A percentile compares a stretch with the other conserved stretches of the same genome.
Evolutionary conservation across 2,888 invertebrate species (phyloP).

Genomic region (Neoascia interrupta): DNA sequence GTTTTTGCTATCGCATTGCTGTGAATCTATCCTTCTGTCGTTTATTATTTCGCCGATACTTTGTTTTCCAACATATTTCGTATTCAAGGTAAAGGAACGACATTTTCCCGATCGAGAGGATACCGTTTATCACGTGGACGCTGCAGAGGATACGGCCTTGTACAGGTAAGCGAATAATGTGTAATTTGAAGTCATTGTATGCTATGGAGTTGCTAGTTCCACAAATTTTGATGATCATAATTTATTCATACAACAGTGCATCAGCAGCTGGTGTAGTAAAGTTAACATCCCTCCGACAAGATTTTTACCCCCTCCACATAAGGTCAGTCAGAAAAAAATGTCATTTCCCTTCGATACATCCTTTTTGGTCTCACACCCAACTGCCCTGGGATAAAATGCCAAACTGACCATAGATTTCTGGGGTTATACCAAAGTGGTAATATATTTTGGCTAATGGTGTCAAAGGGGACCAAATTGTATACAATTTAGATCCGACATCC

Average conservation of each 20-base stretch:
- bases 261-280: too few species aligned
- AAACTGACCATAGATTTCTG: not conserved
- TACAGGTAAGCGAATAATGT: slow-evolving; percentile 74
- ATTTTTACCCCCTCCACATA: too few species aligned
- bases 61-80: slow-evolving; percentile 91
- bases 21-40: slow-evolving; percentile 87
- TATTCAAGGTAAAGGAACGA: slow-evolving; percentile 82
- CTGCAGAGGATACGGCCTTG: slow-evolving; percentile 76
- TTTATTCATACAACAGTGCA: too few species aligned
- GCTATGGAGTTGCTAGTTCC: too few species aligned
- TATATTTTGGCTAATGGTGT: slow-evolving; percentile 39
- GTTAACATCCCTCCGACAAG: too few species aligned
- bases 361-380: too few species aligned
- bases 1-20: slow-evolving; percentile 89
- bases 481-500: not conserved
- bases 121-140: slow-evolving; percentile 76
- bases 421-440: slow-evolving; percentile 1
- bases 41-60: slow-evolving; percentile 89
- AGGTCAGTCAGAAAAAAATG: too few species aligned
- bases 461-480: slow-evolving; percentile 17
- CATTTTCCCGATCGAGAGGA: slow-evolving; percentile 74
- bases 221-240: too few species aligned
- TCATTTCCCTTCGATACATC: too few species aligned
- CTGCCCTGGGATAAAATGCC: too few species aligned
- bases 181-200: too few species aligned